A percentile compares a stretch with the other conserved stretches of the same genome.
These are phyloP conservation scores for Liasis olivaceus DNA, from an alignment of 2,797 vertebrate species.

Conservation along the genomic window DNA sequence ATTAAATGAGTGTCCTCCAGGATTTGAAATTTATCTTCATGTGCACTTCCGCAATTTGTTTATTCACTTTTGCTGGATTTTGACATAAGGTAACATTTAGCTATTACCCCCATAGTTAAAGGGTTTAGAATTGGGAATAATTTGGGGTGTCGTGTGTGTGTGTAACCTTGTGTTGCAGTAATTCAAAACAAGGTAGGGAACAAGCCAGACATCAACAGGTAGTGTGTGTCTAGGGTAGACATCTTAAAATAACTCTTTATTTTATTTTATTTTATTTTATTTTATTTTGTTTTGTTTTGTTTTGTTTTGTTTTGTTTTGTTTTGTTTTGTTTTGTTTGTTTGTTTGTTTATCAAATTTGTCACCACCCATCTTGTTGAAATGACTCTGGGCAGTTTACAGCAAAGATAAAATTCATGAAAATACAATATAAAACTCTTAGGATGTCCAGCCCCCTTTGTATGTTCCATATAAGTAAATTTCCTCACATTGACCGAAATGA, in stretches of 20 bases:
- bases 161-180: neutral
- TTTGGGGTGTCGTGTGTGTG: neutral
- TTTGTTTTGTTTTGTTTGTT: too few species aligned
- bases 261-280: too few species aligned
- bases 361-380: too few species aligned
- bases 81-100: neutral
- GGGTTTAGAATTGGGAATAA: neutral
- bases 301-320: too few species aligned
- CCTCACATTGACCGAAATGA: conserved; percentile 16
- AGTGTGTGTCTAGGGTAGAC: conserved; percentile 5
- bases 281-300: too few species aligned
- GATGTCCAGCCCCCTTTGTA: conserved; percentile 25
- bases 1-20: neutral
- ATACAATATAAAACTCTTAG: neutral
- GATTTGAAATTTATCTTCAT: neutral
- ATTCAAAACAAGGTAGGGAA: neutral
- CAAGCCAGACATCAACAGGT: neutral
- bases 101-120: neutral
- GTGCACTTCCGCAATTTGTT: neutral
- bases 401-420: too few species aligned
- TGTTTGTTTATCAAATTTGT: too few species aligned
- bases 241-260: neutral
- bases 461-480: conserved; percentile 26
- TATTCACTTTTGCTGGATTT: neutral
- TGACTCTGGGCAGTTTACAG: too few species aligned